Evolutionary conservation across 37 sponge, comb jelly and placozoan species (phyloP), one percentile per base, ranked within the genome.

Genomic region (Chondrilla cf. caribensis): DNA sequence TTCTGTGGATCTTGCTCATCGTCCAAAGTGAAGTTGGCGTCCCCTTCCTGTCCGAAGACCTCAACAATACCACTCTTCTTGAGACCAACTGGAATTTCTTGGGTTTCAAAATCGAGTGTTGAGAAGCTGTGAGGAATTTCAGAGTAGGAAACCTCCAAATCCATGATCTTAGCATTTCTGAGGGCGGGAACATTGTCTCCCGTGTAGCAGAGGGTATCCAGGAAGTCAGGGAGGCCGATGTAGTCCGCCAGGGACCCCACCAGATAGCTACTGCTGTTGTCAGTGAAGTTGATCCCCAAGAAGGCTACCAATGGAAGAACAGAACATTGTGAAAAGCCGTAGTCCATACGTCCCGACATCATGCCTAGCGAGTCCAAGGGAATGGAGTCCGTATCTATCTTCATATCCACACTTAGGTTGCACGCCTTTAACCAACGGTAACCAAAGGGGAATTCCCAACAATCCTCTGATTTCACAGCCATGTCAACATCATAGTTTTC

Each of bases 251-350:
- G 25, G 40, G 44, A 36, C 2, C n/a, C 76, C 76, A 73, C 5
- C 15, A 73, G 21, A 25, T 73, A 73, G 42, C 36, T 38, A 8
- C 44, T 42, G 25, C 41, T 40, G 44, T 32, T 43, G 44, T 73
- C 44, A 8, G 76, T 39, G 44, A 73, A 42, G 76, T 73, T 73
- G 41, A 73, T 40, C 1, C 76, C 76, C 38, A 73, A 73, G 41
- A 73, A 73, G 40, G 38, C 41, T n/a, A 43, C 38, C 24, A 39
- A n/a, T 22, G 44, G 21, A 39, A 73, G 41, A 4, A 24, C 41
- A 5, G 8, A 5, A 11, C 76, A 73, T 15, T 42, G 18, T 1
- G 21, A 11, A n/a, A 73, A 8, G 0, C 76, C 76, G 40, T 36
- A 22, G 14, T 38, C 44, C 41, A 73, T 37, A 6, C 6, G 5